These are phyloP conservation scores for Chymomyza fuscimana DNA, from an alignment of 2,888 invertebrate genomes.

Conservation along the genomic window DNA sequence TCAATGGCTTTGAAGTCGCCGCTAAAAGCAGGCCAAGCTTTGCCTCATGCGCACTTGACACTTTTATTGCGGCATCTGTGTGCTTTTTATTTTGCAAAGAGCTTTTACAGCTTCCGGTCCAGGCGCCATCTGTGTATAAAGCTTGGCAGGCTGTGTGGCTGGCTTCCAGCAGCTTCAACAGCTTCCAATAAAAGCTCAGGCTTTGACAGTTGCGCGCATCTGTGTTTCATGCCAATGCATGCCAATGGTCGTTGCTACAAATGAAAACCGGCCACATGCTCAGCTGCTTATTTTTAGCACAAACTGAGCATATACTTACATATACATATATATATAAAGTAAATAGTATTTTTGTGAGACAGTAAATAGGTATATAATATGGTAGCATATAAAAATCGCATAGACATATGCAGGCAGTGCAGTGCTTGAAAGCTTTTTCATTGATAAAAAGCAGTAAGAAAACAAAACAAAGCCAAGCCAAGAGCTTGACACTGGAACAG, in stretches of 20 bases:
- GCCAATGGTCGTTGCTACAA: conserved; percentile 18
- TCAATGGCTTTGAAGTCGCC: neutral
- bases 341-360: neutral
- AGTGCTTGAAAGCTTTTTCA: conserved; percentile 11
- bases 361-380: neutral
- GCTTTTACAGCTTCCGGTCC: conserved; percentile 56
- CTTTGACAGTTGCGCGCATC: conserved; percentile 26
- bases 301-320: neutral
- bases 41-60: neutral
- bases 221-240: conserved; percentile 31
- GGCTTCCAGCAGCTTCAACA: neutral
- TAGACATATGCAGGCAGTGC: neutral
- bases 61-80: conserved; percentile 1
- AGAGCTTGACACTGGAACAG: neutral
- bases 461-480: conserved; percentile 8
- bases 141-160: too few species aligned
- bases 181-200: conserved; percentile 45
- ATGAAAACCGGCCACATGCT: neutral
- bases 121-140: conserved; percentile 20
- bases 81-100: conserved; percentile 2
- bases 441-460: conserved; percentile 6
- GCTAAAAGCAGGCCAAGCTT: conserved; percentile 4
- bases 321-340: neutral
- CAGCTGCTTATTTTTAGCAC: neutral
- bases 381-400: neutral